Base-by-base conservation (phyloP, 2,797 vertebrate species). In the Lutjanus campechanus region DNA sequence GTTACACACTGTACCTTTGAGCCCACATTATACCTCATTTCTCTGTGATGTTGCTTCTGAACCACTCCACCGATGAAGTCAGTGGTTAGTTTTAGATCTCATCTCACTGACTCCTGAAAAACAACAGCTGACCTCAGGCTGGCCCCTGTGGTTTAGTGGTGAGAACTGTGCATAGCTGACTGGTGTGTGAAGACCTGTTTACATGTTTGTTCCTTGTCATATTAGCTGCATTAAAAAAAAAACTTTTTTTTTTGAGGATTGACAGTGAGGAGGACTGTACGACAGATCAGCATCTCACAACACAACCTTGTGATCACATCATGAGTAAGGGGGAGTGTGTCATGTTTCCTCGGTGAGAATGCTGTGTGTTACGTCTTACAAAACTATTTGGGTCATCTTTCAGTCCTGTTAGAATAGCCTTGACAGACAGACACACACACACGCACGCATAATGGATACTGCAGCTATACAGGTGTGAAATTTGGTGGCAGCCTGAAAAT, bases 401-500 rank as follows among this genome's bases (percentile, higher is more conserved):
- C 75, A 75, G 58, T 68, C 54, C 13, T 47, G 40, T 56, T 47
- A 15, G 46, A 79, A 43, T 7, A 44, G 17, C 53, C 55, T 49
- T 2, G 13, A 11, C 16, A 36, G 0, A 77, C 9, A 43, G 49
- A 51, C 49, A 47, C 53, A 54, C 17, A n/a, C 3, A 47, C 41
- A 36, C 13, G 7, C 43, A 58, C 8, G 11, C 9, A 55, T 36
- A n/a, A 13, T 5, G 16, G 53, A 49, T 22, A 41, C 11, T 40
- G 17, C 59, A 16, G 71, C 56, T 70, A 2, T 22, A 69, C 56
- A 56, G 73, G 77, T 89, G 89, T 81, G 81, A 83, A 75, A 89
- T 83, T 64, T 79, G 49, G 62, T 55, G 55, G 7, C 36, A 66
- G 61, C 22, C 64, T 85, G 90, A 81, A 79, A 86, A 85, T 85